phyloP scores from a whole-genome alignment of 2,888 invertebrate genomes.

The Apodemia duryi region DNA sequence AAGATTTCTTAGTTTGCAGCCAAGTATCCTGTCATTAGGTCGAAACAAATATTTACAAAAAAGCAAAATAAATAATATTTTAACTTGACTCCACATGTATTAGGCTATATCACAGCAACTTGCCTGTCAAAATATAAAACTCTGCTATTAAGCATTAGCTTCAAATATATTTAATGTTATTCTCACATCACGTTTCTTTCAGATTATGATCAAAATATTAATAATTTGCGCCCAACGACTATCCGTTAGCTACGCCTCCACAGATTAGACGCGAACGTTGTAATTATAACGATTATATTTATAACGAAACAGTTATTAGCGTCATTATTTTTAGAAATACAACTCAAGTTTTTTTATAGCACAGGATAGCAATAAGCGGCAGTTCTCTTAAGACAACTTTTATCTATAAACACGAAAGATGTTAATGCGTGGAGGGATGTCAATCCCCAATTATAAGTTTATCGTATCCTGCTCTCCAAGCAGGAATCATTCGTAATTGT shows the following conservation, averaged over 20 bases:
- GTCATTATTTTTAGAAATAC: not conserved
- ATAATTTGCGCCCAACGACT: constrained; percentile 57
- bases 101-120: constrained; percentile 24
- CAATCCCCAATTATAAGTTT: no score
- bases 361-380: no score
- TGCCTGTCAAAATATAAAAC: not conserved
- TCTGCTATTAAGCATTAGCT: not conserved
- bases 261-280: constrained; percentile 40
- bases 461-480: no score
- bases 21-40: no score
- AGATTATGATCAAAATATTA: constrained; percentile 64
- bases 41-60: no score
- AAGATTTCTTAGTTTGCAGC: no score
- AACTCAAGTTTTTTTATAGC: no score
- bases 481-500: no score
- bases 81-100: not conserved
- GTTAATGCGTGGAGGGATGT: no score
- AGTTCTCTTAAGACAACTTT: no score
- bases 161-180: not conserved
- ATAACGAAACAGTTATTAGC: constrained; percentile 15
- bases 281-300: constrained; percentile 32
- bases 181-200: constrained; percentile 36
- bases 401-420: no score
- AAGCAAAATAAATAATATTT: no score
- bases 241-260: constrained; percentile 58